Evolutionary conservation across 1,140 invertebrate species (phyloP).

Genomic region (Pteromalus puparum): DNA sequence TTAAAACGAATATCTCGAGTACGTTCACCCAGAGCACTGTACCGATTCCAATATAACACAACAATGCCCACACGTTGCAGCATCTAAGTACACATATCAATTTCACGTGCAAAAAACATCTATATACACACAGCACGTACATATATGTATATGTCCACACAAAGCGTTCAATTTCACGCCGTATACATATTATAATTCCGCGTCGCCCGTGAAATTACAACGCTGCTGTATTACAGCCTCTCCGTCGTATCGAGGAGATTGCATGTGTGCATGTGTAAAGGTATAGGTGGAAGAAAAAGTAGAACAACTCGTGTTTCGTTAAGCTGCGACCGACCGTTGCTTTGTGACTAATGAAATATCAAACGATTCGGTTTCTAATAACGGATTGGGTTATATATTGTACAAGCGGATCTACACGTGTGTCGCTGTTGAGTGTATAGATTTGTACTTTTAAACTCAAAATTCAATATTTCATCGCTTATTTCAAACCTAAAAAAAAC

Average conservation of each 20-base stretch:
- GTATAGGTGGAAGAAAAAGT: background rate
- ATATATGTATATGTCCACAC: background rate
- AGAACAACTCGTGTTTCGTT: background rate
- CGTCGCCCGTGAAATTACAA: constrained; percentile 5
- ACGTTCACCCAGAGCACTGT: background rate
- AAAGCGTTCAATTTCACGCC: constrained; percentile 28
- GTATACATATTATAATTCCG: constrained; percentile 1
- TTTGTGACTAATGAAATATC: constrained; percentile 34
- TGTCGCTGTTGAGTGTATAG: background rate
- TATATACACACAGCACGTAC: background rate
- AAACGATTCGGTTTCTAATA: constrained; percentile 25
- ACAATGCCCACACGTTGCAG: constrained; percentile 1
- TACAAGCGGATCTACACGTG: too few relatives aligned
- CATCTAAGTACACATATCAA: constrained; percentile 40
- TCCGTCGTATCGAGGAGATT: background rate
- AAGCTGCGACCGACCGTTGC: background rate
- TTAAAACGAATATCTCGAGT: background rate
- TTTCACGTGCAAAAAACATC: constrained; percentile 3
- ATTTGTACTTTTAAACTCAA: too few relatives aligned
- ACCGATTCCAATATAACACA: background rate
- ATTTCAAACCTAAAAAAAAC: too few relatives aligned
- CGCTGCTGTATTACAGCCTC: background rate
- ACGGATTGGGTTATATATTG: background rate
- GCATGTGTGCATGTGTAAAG: background rate
- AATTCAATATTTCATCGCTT: too few relatives aligned